Base-by-base conservation (phyloP, 2,888 invertebrate species). In the Apoderus coryli region DNA sequence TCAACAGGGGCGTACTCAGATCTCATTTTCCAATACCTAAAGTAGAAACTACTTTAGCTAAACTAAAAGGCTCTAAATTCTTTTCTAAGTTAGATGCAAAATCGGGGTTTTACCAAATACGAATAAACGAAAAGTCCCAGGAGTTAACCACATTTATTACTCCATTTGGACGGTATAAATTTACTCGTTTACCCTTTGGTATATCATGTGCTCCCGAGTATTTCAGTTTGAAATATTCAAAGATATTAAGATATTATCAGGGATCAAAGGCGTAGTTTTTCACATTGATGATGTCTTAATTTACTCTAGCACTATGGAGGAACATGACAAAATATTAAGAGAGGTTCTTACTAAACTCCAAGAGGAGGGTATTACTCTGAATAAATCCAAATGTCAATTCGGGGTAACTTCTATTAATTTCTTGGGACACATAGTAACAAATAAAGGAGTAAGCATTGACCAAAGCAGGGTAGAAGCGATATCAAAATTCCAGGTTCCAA, bases 61-160 rank as follows among this genome's bases (percentile, higher is more conserved):
- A 37, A 15, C 15, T 47, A 15, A 41, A 34, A 25, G 37, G 41
- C 4, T 37, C 44, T 2, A 39, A 34, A 34, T 14, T 35, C 25
- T 49, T 45, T 35, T 42, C 43, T 13, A 41, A 40, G 19, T 27
- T 47, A 11, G 44, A 47, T 26, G 43, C 43, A 1, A 39, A n/a
- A 5, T 19, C 16, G 4, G 26, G 22, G 5, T 36, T 36, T 26
- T 36, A 33, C 25, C 33, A 36, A 29, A n/a, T n/a, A n/a, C n/a
- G n/a, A n/a, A n/a, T n/a, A n/a, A n/a, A n/a, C n/a, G n/a, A n/a
- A n/a, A n/a, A n/a, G n/a, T n/a, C n/a, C n/a, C 31, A 31, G 14
- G 24, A 26, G 27, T 32, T 10, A n/a, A n/a, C n/a, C n/a, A n/a
- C n/a, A n/a, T n/a, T n/a, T n/a, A n/a, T n/a, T n/a, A n/a, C n/a